Conservation (phyloP, 2,797 vertebrate genomes). For the Micrastur ruficollis region DNA sequence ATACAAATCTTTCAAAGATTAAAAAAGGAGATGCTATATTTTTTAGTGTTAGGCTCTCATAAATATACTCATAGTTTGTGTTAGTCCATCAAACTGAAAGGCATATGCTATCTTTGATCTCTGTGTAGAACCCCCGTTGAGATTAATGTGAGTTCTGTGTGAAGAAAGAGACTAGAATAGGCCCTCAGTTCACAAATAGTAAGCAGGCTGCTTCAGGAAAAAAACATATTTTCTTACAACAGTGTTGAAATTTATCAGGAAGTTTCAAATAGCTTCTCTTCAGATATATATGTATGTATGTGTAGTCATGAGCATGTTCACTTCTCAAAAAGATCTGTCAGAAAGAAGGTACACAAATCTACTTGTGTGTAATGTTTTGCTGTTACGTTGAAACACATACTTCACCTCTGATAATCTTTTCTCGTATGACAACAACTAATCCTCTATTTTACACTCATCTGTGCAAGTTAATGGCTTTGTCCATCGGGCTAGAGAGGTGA, state of each 20-base stretch:
- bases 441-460: neutral
- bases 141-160: conserved; percentile 62
- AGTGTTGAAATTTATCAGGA: conserved; percentile 42
- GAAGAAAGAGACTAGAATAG: conserved; percentile 65
- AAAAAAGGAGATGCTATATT: conserved; percentile 2
- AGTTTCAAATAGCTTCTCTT: conserved; percentile 41
- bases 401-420: neutral
- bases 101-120: conserved; percentile 72
- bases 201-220: conserved; percentile 61
- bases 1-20: conserved; percentile 38
- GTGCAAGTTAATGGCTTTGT: neutral
- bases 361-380: neutral
- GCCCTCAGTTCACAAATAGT: conserved; percentile 64
- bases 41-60: conserved; percentile 40
- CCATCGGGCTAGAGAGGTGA: neutral
- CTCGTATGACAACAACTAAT: neutral
- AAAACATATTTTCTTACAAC: conserved; percentile 50
- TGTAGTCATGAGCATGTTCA: neutral
- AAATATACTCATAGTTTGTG: conserved; percentile 52
- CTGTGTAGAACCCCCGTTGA: conserved; percentile 56
- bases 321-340: conserved; percentile 11
- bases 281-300: neutral
- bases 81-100: conserved; percentile 69
- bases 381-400: neutral
- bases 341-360: conserved; percentile 4